Evolutionary conservation across 2,797 vertebrate genomes (phyloP).

Genomic region (Nothura maculosa): DNA sequence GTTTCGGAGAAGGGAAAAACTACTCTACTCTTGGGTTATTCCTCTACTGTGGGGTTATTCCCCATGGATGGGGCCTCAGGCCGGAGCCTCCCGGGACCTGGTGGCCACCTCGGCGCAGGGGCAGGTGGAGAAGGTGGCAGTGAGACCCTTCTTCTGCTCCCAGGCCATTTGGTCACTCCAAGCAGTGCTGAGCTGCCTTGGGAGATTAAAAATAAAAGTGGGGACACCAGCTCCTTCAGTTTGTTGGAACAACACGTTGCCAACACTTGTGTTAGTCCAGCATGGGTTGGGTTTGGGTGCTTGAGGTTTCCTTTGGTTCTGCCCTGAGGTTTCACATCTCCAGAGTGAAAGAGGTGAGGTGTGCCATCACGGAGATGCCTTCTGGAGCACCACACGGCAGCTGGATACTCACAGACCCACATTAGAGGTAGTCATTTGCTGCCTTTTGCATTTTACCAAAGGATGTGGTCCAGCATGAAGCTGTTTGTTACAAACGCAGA

Average conservation of each 20-base stretch:
- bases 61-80: background rate
- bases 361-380: background rate
- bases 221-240: slow-evolving; percentile 35
- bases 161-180: slow-evolving; percentile 51
- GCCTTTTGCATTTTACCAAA: slow-evolving; percentile 45
- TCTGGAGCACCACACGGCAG: background rate
- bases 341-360: background rate
- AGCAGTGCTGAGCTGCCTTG: slow-evolving; percentile 40
- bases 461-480: background rate
- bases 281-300: background rate
- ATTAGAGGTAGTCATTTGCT: slow-evolving; percentile 14
- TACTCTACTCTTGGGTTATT: slow-evolving; percentile 62
- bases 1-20: slow-evolving; percentile 67
- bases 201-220: background rate
- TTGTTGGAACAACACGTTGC: slow-evolving; percentile 3
- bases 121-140: slow-evolving; percentile 51
- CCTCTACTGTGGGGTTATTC: slow-evolving; percentile 66
- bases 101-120: background rate
- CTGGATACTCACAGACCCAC: background rate
- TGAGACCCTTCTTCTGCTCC: slow-evolving; percentile 36
- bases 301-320: background rate
- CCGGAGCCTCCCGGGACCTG: background rate
- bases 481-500: slow-evolving; percentile 28
- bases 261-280: slow-evolving; percentile 42
- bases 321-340: background rate